Base-by-base conservation (phyloP, 2,797 vertebrate genomes). In the Phoxinus dragarum region DNA sequence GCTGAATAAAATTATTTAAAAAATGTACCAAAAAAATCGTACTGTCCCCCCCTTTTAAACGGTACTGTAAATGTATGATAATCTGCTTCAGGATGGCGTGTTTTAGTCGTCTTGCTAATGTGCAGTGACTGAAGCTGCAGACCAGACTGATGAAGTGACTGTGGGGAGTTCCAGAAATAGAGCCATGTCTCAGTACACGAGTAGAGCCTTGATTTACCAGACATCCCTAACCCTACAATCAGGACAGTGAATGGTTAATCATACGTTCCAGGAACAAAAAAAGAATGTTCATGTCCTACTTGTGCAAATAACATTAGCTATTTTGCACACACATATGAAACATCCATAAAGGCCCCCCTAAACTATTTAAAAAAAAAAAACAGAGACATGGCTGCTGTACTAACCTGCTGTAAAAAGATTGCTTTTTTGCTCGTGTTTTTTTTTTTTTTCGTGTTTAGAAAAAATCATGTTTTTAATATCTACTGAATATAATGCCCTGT, bases 111-210 rank as follows among this genome's bases (percentile, higher is more conserved):
- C 72, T 76, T 66, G 80, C 52, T 77, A 77, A 77, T 40, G 74
- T 77, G 75, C 54, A 52, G 47, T 52, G 82, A 61, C 69, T 83
- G 80, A 86, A 81, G 75, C 75, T 72, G 44, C 75, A 72, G 69
- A 80, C 40, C 54, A 67, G 38, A 67, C 86, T 80, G 68, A 66
- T 71, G 82, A 38, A 31, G 19, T 76, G 40, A 71, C 89, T 78
- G 44, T 47, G n/a, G 77, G 85, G 85, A 89, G 40, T 61, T 87
- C 76, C 80, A 82, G 52, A 71, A 89, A 89, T 89, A 87, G 85
- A 87, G 71, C 61, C 61, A 31, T 54, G 38, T 72, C 75, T 76
- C 23, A 8, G 72, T 40, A 42, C 61, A 54, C 9, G 34, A 68
- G 82, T 49, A 4, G 40, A 40, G 64, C 36, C 74, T 71, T 6